These are phyloP conservation scores for Nasonia longicornis DNA, from an alignment of 1,140 invertebrate genomes.

Conservation along the genomic window DNA sequence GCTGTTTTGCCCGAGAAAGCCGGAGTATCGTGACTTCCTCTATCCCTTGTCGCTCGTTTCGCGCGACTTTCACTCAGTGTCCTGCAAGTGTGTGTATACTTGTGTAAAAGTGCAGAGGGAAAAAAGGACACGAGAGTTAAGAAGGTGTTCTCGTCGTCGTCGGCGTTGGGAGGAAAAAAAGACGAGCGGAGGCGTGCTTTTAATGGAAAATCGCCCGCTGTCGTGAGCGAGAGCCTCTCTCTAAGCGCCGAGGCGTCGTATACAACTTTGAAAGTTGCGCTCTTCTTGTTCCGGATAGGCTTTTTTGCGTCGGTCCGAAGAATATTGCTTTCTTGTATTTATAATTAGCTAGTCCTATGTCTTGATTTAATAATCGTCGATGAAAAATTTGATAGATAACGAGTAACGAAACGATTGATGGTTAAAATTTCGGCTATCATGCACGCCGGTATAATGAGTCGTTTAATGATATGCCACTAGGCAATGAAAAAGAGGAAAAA, in stretches of 20 bases:
- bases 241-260: background rate
- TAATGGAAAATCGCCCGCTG: background rate
- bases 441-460: too few species aligned
- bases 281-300: background rate
- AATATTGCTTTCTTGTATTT: background rate
- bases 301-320: background rate
- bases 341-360: background rate
- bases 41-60: background rate
- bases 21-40: constrained; percentile 2
- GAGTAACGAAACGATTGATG: too few species aligned
- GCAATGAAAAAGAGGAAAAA: too few species aligned
- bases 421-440: too few species aligned
- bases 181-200: background rate
- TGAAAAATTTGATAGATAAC: too few species aligned
- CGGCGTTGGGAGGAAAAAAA: background rate
- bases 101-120: background rate
- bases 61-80: constrained; percentile 9
- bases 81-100: background rate
- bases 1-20: constrained; percentile 7
- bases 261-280: background rate
- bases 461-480: too few species aligned
- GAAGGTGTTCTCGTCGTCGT: background rate
- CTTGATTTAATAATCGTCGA: too few species aligned
- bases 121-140: background rate
- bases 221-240: background rate